These are phyloP conservation scores for Barbus barbus DNA, from an alignment of 2,113 vertebrate genomes.

Conservation along the genomic window DNA sequence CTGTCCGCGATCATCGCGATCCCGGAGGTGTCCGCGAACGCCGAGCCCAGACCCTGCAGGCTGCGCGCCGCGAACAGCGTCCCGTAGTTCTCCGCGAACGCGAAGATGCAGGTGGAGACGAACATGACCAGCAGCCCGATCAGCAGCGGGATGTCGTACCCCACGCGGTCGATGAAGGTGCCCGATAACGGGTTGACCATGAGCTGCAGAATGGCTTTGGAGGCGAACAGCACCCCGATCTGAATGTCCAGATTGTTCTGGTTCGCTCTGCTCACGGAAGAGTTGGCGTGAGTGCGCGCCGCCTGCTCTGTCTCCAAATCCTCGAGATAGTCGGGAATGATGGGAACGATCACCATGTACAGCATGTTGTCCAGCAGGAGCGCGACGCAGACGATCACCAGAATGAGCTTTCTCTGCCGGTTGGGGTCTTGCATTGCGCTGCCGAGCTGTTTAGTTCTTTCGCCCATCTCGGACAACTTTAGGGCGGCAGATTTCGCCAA, in stretches of 20 bases:
- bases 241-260: slow-evolving; percentile 86
- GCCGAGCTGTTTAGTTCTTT: slow-evolving; percentile 81
- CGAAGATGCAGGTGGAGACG: slow-evolving; percentile 88
- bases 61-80: slow-evolving; percentile 91
- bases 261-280: slow-evolving; percentile 66
- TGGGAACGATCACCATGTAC: slow-evolving; percentile 98
- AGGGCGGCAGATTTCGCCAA: slow-evolving; percentile 80
- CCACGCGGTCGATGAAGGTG: slow-evolving; percentile 94
- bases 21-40: slow-evolving; percentile 94
- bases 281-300: slow-evolving; percentile 69
- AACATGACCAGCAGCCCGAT: slow-evolving; percentile 93
- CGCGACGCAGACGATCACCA: slow-evolving; percentile 92
- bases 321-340: slow-evolving; percentile 90
- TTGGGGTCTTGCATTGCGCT: slow-evolving; percentile 82
- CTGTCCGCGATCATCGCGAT: slow-evolving; percentile 96
- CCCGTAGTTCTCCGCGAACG: slow-evolving; percentile 89
- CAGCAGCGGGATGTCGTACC: slow-evolving; percentile 91
- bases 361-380: slow-evolving; percentile 98
- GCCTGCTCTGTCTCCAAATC: slow-evolving; percentile 72
- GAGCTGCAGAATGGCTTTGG: slow-evolving; percentile 94
- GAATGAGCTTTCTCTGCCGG: slow-evolving; percentile 84
- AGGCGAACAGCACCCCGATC: slow-evolving; percentile 94
- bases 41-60: slow-evolving; percentile 93
- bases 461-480: slow-evolving; percentile 84
- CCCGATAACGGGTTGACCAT: slow-evolving; percentile 94